phyloP scores from a whole-genome alignment of 1,140 invertebrate genomes.

The Drosophila lini region DNA sequence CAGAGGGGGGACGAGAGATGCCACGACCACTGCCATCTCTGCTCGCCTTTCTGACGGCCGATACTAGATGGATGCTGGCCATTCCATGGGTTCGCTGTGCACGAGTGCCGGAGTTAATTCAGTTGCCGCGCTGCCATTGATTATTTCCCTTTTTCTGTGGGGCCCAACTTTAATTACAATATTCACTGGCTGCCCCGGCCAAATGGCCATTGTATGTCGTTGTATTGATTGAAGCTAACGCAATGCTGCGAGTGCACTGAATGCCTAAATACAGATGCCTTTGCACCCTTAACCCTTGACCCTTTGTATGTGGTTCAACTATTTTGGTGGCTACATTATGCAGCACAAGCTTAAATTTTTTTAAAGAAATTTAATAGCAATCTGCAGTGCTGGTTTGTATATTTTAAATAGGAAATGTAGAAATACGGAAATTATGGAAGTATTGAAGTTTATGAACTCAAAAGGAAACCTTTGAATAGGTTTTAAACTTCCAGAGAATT shows the following conservation, averaged over 20 bases:
- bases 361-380: too few species aligned
- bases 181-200: constrained; percentile 26
- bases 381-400: not conserved
- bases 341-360: too few species aligned
- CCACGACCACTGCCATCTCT: constrained; percentile 4
- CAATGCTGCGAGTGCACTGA: constrained; percentile 13
- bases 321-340: not conserved
- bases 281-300: constrained; percentile 12
- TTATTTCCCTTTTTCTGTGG: constrained; percentile 47
- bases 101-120: constrained; percentile 65
- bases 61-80: constrained; percentile 43
- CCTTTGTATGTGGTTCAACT: not conserved
- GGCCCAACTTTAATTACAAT: constrained; percentile 59
- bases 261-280: constrained; percentile 17
- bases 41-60: constrained; percentile 18
- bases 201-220: constrained; percentile 26
- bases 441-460: not conserved
- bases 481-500: not conserved
- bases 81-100: constrained; percentile 29
- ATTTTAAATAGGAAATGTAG: not conserved
- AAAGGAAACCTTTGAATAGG: not conserved
- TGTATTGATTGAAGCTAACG: constrained; percentile 15
- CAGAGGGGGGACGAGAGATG: constrained; percentile 29
- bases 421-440: too few species aligned
- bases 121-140: constrained; percentile 68